A percentile compares a stretch with the other conserved stretches of the same genome.
phyloP scores from a whole-genome alignment of 2,113 vertebrate genomes.

The Orthochromis malagaraziensis region DNA sequence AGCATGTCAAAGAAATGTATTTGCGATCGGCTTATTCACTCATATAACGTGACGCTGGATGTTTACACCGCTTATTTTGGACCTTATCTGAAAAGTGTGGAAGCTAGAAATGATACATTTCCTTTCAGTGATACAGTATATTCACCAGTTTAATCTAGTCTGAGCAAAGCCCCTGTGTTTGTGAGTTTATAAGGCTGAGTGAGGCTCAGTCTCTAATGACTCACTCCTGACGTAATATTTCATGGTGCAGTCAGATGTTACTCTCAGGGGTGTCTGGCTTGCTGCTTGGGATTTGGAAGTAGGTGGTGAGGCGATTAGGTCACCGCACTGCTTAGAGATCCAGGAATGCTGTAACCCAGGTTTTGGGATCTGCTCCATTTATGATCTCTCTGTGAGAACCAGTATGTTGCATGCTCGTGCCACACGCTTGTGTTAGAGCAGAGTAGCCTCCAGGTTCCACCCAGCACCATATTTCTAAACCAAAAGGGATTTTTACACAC shows the following conservation, averaged over 20 bases:
- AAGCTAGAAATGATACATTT: constrained; percentile 5
- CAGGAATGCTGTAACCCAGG: constrained; percentile 47
- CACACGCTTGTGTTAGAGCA: constrained; percentile 28
- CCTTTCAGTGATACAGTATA: neutral
- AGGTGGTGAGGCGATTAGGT: constrained; percentile 66
- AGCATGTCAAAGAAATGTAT: neutral
- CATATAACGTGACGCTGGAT: neutral
- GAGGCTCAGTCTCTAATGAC: constrained; percentile 32
- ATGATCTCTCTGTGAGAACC: constrained; percentile 52
- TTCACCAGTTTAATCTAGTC: constrained; percentile 26
- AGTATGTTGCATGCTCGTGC: constrained; percentile 28
- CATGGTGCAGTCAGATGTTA: constrained; percentile 48
- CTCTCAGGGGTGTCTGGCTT: constrained; percentile 47
- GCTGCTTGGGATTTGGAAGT: constrained; percentile 50
- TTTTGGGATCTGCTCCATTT: constrained; percentile 40
- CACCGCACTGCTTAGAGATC: constrained; percentile 48
- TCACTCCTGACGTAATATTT: constrained; percentile 64
- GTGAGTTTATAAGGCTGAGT: constrained; percentile 17
- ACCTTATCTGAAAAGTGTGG: neutral
- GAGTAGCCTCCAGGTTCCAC: constrained; percentile 48
- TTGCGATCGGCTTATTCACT: neutral
- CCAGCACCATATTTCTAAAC: constrained; percentile 65
- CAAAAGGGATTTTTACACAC: constrained; percentile 59
- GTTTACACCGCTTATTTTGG: neutral
- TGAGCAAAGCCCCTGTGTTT: constrained; percentile 31